Evolutionary conservation across 2,113 vertebrate species (phyloP), one percentile per base, ranked within the genome.

Genomic region (Noctilio leporinus): DNA sequence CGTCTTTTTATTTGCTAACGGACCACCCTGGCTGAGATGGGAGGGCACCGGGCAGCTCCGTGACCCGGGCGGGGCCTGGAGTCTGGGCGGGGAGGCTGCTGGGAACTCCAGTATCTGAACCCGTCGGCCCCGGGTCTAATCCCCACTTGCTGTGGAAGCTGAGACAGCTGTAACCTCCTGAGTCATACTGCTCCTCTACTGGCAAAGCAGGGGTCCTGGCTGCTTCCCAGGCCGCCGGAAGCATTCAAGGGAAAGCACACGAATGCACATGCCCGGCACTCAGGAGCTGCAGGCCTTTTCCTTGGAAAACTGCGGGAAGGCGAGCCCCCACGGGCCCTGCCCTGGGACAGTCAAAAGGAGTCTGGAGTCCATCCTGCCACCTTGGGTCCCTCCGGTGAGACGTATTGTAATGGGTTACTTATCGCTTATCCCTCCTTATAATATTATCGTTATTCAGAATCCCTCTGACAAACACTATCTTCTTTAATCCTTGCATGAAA

Each of bases 121-220:
- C n/a, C n/a, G n/a, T n/a, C n/a, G 38, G 76, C 75, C 84, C 57
- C 82, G 57, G 45, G 33, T 84, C 76, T 84, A 59, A 86, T 76
- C 64, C 76, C 57, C 12, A 4, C 76, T 76, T 81, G 35, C 85
- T 51, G 67, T 69, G 86, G 35, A 28, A 81, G 26, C n/a, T 10
- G 40, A 69, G 78, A 45, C 14, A 47, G 75, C 57, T 40, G 62
- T 40, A 45, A 88, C 47, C 77, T 62, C 22, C 11, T 10, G 67
- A 67, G 28, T 24, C 35, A n/a, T n/a, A 14, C 59, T 33, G 55
- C 75, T 55, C 77, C 14, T n/a, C 17, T 57, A 35, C 24, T 24
- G 59, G 87, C 40, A 16, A 51, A 62, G 1, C 22, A 53, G 72
- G 28, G 33, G 43, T 10, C 3, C 4, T 8, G n/a, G 22, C 55